Base-by-base conservation (phyloP, 92 coral and sea anemone genomes). In the Ricordea florida region DNA sequence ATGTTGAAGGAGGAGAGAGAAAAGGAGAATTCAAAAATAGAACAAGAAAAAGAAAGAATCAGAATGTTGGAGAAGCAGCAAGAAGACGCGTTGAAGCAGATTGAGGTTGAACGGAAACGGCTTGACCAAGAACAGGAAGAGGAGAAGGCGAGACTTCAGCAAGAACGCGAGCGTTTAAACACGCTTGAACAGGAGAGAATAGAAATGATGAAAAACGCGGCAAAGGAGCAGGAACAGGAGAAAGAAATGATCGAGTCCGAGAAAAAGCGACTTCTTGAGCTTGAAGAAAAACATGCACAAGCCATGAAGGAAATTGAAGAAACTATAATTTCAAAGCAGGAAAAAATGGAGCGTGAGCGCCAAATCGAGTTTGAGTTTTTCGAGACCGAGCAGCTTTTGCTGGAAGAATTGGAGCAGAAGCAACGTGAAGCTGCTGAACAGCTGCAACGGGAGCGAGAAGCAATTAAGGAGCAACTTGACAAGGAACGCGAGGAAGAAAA, bases 381-480 rank as follows among this genome's bases (percentile, higher is more conserved):
- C 69, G 99, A 96, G 58, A 96, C 99, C 6, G 99, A 96, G 49
- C 99, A 96, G 36, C 86, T 96, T 13, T 53, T 96, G 69, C 55
- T 96, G 17, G 99, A 96, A 66, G 99, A 96, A 68, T 82, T 96
- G 47, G 97, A 92, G 56, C 89, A 92, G 61, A 96, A 96, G 34
- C 99, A 96, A 60, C 90, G 96, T 3, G 99, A 96, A 60, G 97
- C 99, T 37, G 96, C 97, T 20, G 91, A 89, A 34, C 99, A 96
- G 69, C 89, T 96, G 35, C 96, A 96, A 30, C 89, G 91, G 33
- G 99, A 96, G 46, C 72, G 96, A 28, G 81, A 71, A 66, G 70
- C 74, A 4, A 89, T 96, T 87, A 90, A 86, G 48, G 89, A 88
- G 11, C 87, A 71, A 35, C 61, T 89, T 24, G 99, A 96, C 48